Evolutionary conservation across 2,888 invertebrate genomes (phyloP).

Genomic region (Allygus modestus): DNA sequence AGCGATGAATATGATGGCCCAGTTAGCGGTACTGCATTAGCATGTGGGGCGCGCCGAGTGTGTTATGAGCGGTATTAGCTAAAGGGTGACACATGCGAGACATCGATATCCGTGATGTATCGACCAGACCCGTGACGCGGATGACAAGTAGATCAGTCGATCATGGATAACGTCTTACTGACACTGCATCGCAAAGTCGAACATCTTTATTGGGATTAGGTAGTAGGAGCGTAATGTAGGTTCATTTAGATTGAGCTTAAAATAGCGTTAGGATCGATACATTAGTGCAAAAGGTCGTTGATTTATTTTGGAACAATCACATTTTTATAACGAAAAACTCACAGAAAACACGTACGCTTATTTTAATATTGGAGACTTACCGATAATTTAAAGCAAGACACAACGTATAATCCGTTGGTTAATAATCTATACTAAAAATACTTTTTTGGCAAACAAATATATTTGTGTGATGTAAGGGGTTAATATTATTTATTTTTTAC

Average conservation of each 20-base stretch:
- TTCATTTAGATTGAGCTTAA: background rate
- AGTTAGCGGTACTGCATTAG: conserved; percentile 12
- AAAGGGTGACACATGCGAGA: background rate
- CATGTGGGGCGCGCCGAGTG: background rate
- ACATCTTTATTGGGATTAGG: background rate
- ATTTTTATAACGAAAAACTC: no score
- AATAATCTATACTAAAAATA: no score
- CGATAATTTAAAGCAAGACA: no score
- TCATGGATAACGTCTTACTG: conserved; percentile 3
- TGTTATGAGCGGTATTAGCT: background rate
- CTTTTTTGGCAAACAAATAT: no score
- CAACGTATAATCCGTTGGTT: no score
- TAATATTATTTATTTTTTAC: no score
- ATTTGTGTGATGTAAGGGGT: no score
- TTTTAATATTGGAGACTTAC: no score
- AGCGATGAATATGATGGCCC: conserved; percentile 7
- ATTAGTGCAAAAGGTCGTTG: no score
- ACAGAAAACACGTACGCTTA: no score
- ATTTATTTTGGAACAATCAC: no score
- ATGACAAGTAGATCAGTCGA: background rate
- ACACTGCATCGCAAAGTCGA: conserved; percentile 6
- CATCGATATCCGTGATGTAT: background rate
- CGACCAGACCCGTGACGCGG: background rate
- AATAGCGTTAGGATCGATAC: no score
- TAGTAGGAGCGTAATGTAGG: background rate